These are phyloP conservation scores for Zygogramma bicolorata DNA, from an alignment of 2,888 invertebrate species.

Conservation along the genomic window DNA sequence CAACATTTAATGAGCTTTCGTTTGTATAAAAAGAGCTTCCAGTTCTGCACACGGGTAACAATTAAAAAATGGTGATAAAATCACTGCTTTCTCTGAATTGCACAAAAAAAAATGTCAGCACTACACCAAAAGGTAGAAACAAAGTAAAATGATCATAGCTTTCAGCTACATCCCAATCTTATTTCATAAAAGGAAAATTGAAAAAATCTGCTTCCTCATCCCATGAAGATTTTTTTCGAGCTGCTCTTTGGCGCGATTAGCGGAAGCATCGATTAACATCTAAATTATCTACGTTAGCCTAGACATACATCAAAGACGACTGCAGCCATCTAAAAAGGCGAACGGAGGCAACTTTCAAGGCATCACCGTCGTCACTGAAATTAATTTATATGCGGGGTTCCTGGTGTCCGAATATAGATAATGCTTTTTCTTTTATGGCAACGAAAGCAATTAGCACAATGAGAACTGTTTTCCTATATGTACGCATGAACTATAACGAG, in stretches of 20 bases:
- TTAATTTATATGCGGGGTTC: neutral
- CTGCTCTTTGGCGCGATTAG: neutral
- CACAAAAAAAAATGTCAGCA: too few relatives aligned
- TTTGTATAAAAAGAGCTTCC: too few relatives aligned
- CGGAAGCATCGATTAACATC: neutral
- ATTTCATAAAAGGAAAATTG: too few relatives aligned
- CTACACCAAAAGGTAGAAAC: too few relatives aligned
- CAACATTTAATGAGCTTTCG: too few relatives aligned
- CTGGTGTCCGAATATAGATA: neutral
- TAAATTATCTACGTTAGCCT: neutral
- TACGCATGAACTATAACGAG: too few relatives aligned
- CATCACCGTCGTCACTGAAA: neutral
- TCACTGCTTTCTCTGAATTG: too few relatives aligned
- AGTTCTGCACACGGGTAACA: too few relatives aligned
- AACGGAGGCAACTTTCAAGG: constrained; percentile 7
- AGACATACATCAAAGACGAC: constrained; percentile 11
- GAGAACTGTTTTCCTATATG: neutral
- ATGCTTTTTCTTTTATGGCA: neutral
- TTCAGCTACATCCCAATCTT: too few relatives aligned
- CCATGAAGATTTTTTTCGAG: neutral
- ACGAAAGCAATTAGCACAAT: neutral
- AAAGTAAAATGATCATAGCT: too few relatives aligned
- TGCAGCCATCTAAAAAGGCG: constrained; percentile 1
- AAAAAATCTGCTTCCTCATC: too few relatives aligned
- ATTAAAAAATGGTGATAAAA: too few relatives aligned